These are phyloP conservation scores for Proteles cristata DNA, from an alignment of 2,113 vertebrate species.

Conservation along the genomic window DNA sequence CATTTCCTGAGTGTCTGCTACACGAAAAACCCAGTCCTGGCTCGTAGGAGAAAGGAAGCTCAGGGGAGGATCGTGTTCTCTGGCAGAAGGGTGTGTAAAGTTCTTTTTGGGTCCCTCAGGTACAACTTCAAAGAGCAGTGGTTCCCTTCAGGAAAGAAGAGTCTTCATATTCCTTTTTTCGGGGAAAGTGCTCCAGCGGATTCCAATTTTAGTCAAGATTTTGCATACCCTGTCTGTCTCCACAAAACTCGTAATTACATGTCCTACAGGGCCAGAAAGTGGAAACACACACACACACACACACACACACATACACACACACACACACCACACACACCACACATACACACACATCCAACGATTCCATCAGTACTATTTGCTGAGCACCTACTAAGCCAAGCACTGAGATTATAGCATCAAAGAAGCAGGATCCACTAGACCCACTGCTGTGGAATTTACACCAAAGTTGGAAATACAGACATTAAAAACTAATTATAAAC, in stretches of 20 bases:
- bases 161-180: background rate
- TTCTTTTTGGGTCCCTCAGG: background rate
- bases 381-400: background rate
- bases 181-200: background rate
- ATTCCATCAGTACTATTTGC: background rate
- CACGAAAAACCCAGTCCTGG: background rate
- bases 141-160: background rate
- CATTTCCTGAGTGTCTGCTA: conserved; percentile 51
- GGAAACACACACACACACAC: background rate
- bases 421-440: no score
- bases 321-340: background rate
- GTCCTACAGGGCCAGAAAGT: background rate
- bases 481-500: background rate
- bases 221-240: background rate
- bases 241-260: background rate
- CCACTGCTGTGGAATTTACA: background rate
- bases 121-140: background rate
- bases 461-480: background rate
- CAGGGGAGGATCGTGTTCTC: background rate
- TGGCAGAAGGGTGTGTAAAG: background rate
- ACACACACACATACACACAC: background rate
- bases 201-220: background rate
- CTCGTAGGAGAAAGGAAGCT: background rate
- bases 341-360: background rate
- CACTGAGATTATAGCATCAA: background rate